Percentiles rank a stretch among this genome's conserved stretches.
Evolutionary conservation across 2,797 vertebrate species (phyloP).

Genomic region (Luscinia megarhynchos): DNA sequence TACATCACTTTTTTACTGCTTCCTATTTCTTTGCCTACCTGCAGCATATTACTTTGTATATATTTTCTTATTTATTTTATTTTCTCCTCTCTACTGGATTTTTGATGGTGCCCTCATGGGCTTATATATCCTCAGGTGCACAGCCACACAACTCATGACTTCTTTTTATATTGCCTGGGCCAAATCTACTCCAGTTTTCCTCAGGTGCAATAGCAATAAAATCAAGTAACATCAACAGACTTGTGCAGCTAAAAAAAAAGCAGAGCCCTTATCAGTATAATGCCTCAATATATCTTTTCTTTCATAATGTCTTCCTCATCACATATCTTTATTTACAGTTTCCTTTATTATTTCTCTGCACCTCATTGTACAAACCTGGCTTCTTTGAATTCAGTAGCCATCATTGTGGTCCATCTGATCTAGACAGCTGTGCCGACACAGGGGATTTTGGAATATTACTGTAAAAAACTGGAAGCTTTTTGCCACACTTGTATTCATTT

Average conservation of each 20-base stretch:
- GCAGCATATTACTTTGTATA: not conserved
- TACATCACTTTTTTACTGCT: not conserved
- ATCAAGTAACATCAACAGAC: not conserved
- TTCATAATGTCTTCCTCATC: not conserved
- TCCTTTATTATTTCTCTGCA: conserved; percentile 8
- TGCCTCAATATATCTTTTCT: not conserved
- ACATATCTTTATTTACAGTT: conserved; percentile 24
- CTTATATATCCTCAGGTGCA: not conserved
- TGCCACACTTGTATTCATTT: conserved; percentile 65
- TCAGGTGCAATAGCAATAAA: not conserved
- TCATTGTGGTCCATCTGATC: conserved; percentile 41
- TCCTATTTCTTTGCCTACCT: not conserved
- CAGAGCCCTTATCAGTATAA: conserved; percentile 16
- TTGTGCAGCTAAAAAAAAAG: not conserved
- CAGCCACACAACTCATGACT: not conserved
- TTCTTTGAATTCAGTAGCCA: conserved; percentile 42
- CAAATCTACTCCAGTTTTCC: not conserved
- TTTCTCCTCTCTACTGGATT: not conserved
- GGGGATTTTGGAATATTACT: conserved; percentile 53
- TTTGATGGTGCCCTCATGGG: not conserved
- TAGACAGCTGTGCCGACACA: conserved; percentile 36
- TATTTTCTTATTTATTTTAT: not conserved
- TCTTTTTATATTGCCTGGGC: not conserved
- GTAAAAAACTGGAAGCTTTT: conserved; percentile 43
- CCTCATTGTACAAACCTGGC: not conserved